These are phyloP conservation scores for Australoheros facetus DNA, from an alignment of 2,797 vertebrate genomes.

Conservation along the genomic window DNA sequence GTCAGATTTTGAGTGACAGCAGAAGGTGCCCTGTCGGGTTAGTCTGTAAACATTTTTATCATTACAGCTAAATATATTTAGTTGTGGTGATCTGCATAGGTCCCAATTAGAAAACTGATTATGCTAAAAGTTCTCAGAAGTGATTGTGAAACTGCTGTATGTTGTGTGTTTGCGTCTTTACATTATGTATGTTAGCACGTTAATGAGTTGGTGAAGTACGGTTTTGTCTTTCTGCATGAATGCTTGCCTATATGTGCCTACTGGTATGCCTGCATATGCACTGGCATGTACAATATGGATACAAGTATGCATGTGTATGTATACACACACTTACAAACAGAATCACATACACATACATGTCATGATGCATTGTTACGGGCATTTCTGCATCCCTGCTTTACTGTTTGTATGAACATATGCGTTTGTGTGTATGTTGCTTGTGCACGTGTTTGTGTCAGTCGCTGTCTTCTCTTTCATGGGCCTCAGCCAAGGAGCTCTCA, in stretches of 20 bases:
- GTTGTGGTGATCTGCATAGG: slow-evolving; percentile 25
- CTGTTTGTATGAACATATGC: slow-evolving; percentile 22
- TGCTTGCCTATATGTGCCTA: slow-evolving; percentile 26
- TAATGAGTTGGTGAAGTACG: slow-evolving; percentile 24
- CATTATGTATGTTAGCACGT: slow-evolving; percentile 24
- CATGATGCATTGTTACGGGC: slow-evolving; percentile 46
- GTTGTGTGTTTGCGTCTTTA: slow-evolving; percentile 36
- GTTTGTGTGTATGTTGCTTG: neutral
- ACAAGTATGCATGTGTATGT: neutral
- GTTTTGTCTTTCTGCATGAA: slow-evolving; percentile 39
- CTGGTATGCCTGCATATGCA: slow-evolving; percentile 31
- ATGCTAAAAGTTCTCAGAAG: neutral
- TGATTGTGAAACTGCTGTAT: neutral
- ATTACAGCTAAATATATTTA: slow-evolving; percentile 20
- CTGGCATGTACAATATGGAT: slow-evolving; percentile 21
- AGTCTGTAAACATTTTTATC: slow-evolving; percentile 10
- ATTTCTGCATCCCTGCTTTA: slow-evolving; percentile 62
- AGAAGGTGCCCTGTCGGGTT: neutral
- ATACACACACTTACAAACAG: slow-evolving; percentile 15
- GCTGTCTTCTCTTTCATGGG: slow-evolving; percentile 80
- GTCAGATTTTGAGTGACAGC: slow-evolving; percentile 16
- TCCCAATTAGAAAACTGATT: slow-evolving; percentile 45
- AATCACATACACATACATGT: slow-evolving; percentile 35
- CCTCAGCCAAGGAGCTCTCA: slow-evolving; percentile 88
- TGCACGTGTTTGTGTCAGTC: slow-evolving; percentile 71